Base-by-base conservation (phyloP, 1,140 invertebrate species). In the Lucilia cuprina region DNA sequence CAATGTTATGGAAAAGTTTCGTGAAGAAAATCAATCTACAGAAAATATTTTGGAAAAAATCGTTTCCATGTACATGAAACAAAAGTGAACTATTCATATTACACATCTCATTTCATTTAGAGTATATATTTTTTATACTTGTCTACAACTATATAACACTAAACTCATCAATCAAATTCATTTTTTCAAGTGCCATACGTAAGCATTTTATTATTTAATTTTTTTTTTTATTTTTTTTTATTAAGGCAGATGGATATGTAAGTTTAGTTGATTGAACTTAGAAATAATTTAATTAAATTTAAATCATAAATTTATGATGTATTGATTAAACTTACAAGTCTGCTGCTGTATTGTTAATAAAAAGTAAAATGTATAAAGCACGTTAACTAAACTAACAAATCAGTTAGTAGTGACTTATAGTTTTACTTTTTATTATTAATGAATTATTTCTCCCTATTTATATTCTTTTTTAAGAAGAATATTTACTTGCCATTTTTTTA, bases 1-100 rank as follows among this genome's bases (percentile, higher is more conserved):
- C 85, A 92, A 95, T 65, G 94, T 95, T 85, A 96, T 96, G 95
- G 93, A 94, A 25, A 94, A 94, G 84, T 96, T 97, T 86, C 93
- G 92, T 85, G 93, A 93, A 77, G 94, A 96, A 87, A 94, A 95
- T 83, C 94, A 95, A 82, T 94, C 94, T 0, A 94, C 94, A 5
- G 96, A 96, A 89, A 95, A 96, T 85, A 93, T 97, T 80, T 91
- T 97, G 80, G 95, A 96, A 47, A 90, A 90, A 85, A 90, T 90
- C 84, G 89, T 89, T 4, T 86, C 88, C 25, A 90, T 89, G 87
- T 90, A 90, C 80, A 89, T 90, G 86, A 89, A 90, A 25, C 89
- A 90, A 41, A 89, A 90, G 83, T 90, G 49, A 84, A 50, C 13
- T 14, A 82, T 4, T 7, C 3, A n/a, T 30, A 30, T 13, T 14